Evolutionary conservation across 2,797 vertebrate genomes (phyloP).

Genomic region (Crenuchus spilurus): DNA sequence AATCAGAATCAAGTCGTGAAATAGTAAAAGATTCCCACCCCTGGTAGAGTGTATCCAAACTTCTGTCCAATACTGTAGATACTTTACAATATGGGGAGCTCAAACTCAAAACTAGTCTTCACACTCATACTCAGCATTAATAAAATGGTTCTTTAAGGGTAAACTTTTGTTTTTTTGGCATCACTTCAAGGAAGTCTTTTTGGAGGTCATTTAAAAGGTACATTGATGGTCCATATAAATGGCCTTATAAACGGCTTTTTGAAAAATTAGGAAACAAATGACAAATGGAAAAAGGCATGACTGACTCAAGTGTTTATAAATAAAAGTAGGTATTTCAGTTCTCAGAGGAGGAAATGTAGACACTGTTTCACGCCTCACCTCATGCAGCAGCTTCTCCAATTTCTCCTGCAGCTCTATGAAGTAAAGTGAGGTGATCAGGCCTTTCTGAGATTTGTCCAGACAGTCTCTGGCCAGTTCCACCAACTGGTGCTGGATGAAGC

Average conservation of each 20-base stretch:
- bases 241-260: not conserved
- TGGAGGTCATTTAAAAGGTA: not conserved
- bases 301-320: not conserved
- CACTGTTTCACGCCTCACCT: slow-evolving; percentile 73
- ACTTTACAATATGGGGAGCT: too few relatives aligned
- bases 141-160: too few relatives aligned
- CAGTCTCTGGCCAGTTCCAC: slow-evolving; percentile 94
- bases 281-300: not conserved
- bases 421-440: slow-evolving; percentile 94
- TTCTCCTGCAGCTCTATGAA: slow-evolving; percentile 97
- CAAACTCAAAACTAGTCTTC: too few relatives aligned
- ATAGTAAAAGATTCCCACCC: too few relatives aligned
- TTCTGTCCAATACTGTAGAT: too few relatives aligned
- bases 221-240: not conserved
- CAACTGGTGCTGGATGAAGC: slow-evolving; percentile 99
- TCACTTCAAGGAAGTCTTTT: too few relatives aligned
- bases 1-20: too few relatives aligned
- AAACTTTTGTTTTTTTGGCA: too few relatives aligned
- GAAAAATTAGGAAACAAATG: not conserved
- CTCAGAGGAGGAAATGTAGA: not conserved
- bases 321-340: not conserved
- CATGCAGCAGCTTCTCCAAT: slow-evolving; percentile 91
- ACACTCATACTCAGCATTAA: too few relatives aligned
- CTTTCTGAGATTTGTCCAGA: slow-evolving; percentile 91
- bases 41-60: too few relatives aligned